Percentiles rank a stretch among this genome's conserved stretches.
Evolutionary conservation across 1,140 invertebrate genomes (phyloP).

Genomic region (Zaprionus kolodkinae): DNA sequence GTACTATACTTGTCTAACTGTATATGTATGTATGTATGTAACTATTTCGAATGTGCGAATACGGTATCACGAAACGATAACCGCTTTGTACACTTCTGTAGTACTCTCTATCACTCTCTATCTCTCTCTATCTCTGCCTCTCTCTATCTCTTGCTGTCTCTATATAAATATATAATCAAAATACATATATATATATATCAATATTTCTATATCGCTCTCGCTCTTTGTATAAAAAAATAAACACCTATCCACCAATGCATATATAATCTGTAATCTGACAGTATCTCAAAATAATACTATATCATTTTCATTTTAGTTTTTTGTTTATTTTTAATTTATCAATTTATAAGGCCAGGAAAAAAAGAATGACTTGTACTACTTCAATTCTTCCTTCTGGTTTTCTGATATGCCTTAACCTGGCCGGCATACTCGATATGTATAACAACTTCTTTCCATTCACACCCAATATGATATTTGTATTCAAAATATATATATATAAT

Average conservation of each 20-base stretch:
- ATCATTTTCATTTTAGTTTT: slow-evolving; percentile 6
- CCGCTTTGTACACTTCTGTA: slow-evolving; percentile 33
- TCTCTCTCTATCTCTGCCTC: slow-evolving; percentile 18
- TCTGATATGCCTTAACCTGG: slow-evolving; percentile 1
- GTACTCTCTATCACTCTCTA: slow-evolving; percentile 14
- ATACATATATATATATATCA: slow-evolving; percentile 27
- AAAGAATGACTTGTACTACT: neutral
- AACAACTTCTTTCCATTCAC: slow-evolving; percentile 1
- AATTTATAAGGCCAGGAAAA: neutral
- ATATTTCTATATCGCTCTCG: slow-evolving; percentile 3
- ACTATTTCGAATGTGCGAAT: slow-evolving; percentile 45
- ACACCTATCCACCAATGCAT: slow-evolving; percentile 24
- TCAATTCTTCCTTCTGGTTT: neutral
- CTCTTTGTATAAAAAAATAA: neutral
- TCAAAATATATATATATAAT: neutral
- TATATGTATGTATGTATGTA: slow-evolving; percentile 2
- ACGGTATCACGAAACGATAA: slow-evolving; percentile 39
- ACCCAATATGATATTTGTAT: slow-evolving; percentile 1
- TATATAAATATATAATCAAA: slow-evolving; percentile 3
- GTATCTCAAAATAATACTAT: slow-evolving; percentile 37
- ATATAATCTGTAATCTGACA: slow-evolving; percentile 10
- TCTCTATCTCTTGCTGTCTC: slow-evolving; percentile 16
- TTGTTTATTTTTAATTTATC: neutral
- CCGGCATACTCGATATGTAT: neutral
- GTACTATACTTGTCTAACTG: neutral